Conservation (phyloP, 2,113 vertebrate species). For the Campylorhamphus procurvoides region DNA sequence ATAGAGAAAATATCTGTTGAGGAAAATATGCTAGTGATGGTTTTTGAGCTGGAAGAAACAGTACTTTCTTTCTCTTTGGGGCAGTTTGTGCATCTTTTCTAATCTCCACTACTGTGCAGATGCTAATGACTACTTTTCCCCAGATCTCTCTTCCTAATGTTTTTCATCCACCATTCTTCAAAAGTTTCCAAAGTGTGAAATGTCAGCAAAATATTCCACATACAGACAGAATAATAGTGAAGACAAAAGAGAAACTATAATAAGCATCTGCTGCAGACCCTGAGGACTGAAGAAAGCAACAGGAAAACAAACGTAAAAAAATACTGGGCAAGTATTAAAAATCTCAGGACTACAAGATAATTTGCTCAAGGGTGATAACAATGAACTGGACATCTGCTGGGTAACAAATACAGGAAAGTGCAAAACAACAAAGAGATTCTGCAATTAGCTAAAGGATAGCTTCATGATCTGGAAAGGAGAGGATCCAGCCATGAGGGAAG, state of each 20-base stretch:
- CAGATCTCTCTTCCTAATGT: background rate
- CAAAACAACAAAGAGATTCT: background rate
- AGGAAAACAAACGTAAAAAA: background rate
- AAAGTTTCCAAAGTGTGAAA: background rate
- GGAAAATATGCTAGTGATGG: background rate
- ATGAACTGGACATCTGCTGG: background rate
- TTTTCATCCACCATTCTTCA: background rate
- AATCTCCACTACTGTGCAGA: background rate
- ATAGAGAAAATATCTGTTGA: background rate
- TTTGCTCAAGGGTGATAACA: background rate
- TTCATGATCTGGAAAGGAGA: background rate
- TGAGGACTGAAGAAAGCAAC: background rate
- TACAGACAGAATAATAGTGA: background rate
- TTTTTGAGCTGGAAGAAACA: background rate
- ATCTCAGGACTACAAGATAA: background rate
- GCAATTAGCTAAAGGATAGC: background rate
- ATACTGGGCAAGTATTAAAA: background rate
- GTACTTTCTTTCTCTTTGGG: background rate
- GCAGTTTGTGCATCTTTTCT: background rate
- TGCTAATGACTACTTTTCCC: background rate
- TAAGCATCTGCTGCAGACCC: conserved; percentile 1
- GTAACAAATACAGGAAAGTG: background rate
- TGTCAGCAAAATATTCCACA: background rate
- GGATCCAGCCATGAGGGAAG: background rate
- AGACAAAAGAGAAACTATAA: background rate